Percentiles rank a stretch among this genome's conserved stretches.
Evolutionary conservation across 2,888 invertebrate species (phyloP).

Genomic region (Myopa testacea): DNA sequence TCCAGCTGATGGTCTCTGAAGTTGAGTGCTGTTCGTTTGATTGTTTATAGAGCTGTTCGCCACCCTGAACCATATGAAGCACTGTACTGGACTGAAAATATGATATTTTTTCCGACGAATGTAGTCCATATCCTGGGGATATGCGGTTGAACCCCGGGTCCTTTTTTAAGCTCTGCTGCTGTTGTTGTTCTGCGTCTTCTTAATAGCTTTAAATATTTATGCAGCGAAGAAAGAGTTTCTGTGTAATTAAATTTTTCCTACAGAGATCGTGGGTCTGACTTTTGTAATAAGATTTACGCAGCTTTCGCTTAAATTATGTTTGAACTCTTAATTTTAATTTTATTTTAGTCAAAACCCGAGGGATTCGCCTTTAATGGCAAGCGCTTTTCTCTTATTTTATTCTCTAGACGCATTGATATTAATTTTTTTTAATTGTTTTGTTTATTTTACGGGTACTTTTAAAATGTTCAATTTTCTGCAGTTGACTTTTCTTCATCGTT

Average conservation of each 20-base stretch:
- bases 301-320: background rate
- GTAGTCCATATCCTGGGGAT: slow-evolving; percentile 37
- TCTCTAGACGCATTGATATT: too few relatives aligned
- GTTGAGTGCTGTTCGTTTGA: background rate
- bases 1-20: background rate
- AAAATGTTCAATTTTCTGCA: too few relatives aligned
- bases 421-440: too few relatives aligned
- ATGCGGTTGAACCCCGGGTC: slow-evolving; percentile 11
- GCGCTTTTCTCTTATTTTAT: too few relatives aligned
- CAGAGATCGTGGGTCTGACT: background rate
- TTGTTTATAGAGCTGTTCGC: background rate
- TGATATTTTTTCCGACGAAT: slow-evolving; percentile 2
- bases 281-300: background rate
- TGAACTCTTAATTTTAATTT: background rate
- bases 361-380: background rate
- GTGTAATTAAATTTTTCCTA: background rate
- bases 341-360: background rate
- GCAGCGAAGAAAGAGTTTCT: background rate
- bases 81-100: background rate
- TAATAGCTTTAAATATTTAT: slow-evolving; percentile 18
- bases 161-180: background rate
- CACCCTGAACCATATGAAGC: slow-evolving; percentile 12
- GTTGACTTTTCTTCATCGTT: too few relatives aligned
- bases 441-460: too few relatives aligned
- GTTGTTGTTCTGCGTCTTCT: background rate